Evolutionary conservation across 2,888 invertebrate species (phyloP), one percentile per base, ranked within the genome.

Genomic region (Biston betularia): DNA sequence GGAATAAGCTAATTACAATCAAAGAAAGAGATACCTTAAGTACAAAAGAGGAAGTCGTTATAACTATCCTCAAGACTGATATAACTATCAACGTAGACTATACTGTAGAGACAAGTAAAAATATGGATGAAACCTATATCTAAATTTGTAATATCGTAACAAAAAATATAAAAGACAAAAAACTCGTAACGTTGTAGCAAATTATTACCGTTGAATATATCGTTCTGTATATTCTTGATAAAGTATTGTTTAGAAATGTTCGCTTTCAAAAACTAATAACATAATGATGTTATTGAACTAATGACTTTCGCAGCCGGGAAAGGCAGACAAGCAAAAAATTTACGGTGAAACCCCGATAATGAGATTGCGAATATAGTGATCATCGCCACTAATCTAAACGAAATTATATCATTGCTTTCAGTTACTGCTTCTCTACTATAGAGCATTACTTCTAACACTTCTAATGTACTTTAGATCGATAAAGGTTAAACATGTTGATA

Each of bases 231-330:
- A 35, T 9, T 34, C 50, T 35, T 40, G 40, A 40, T 40, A 5
- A 15, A 15, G 9, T 24, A 40, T 10, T n/a, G 24, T 57, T 50
- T 57, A 63, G 61, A 54, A 56, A 71, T 68, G 35, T 48, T 42
- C 49, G 53, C 58, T 52, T 24, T 12, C 40, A 40, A 48, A 45
- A 11, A 49, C 14, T 55, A 61, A 55, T 42, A 15, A 52, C 48
- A 35, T 45, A 24, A 50, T 53, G 9, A 35, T 62, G 59, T 55
- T 63, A 65, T 68, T 65, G 59, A 64, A 54, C 61, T 53, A 67
- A 65, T 63, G 57, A 62, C 63, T 65, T 56, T 46, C 42, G 35
- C 40, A 11, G 33, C 44, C 35, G 45, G 45, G 48, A 56, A 49
- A 64, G 50, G 42, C 54, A 15, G 45, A 50, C 55, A 50, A 15